Evolutionary conservation across 2,797 vertebrate genomes (phyloP).

Genomic region (Phrynocephalus guinanensis): DNA sequence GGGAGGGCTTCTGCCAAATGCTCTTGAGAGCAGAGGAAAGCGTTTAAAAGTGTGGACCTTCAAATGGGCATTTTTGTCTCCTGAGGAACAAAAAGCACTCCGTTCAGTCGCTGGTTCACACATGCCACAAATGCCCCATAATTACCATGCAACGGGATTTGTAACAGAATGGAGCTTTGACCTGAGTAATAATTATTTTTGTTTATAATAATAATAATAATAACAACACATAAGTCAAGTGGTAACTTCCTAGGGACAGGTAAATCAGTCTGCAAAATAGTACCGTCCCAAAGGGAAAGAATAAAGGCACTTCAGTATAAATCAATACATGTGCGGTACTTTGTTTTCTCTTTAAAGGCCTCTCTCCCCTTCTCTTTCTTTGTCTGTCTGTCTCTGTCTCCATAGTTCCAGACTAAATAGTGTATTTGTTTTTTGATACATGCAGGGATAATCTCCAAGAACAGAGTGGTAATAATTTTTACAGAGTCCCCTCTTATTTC

Average conservation of each 20-base stretch:
- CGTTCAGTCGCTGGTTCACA: slow-evolving; percentile 42
- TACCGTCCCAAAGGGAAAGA: background rate
- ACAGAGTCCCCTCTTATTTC: background rate
- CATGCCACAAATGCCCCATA: slow-evolving; percentile 30
- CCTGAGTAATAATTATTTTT: slow-evolving; percentile 51
- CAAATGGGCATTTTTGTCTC: slow-evolving; percentile 21
- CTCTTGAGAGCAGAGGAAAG: background rate
- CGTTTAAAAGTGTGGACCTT: slow-evolving; percentile 43
- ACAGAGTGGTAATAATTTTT: slow-evolving; percentile 15
- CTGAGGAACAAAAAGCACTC: slow-evolving; percentile 33
- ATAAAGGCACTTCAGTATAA: slow-evolving; percentile 45
- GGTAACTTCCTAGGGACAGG: slow-evolving; percentile 50
- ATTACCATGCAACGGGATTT: slow-evolving; percentile 54
- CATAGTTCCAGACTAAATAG: background rate
- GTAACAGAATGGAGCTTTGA: slow-evolving; percentile 52
- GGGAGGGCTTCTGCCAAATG: slow-evolving; percentile 39
- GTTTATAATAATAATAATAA: slow-evolving; percentile 51
- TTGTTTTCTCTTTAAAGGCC: slow-evolving; percentile 1
- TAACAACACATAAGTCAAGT: slow-evolving; percentile 44
- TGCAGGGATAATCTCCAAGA: slow-evolving; percentile 35
- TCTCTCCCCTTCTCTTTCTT: background rate
- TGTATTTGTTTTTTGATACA: slow-evolving; percentile 28
- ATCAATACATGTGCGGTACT: slow-evolving; percentile 20
- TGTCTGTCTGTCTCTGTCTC: background rate
- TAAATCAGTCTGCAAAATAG: slow-evolving; percentile 41